Evolutionary conservation across 2,888 invertebrate species (phyloP).

Genomic region (Perithous albicinctus): DNA sequence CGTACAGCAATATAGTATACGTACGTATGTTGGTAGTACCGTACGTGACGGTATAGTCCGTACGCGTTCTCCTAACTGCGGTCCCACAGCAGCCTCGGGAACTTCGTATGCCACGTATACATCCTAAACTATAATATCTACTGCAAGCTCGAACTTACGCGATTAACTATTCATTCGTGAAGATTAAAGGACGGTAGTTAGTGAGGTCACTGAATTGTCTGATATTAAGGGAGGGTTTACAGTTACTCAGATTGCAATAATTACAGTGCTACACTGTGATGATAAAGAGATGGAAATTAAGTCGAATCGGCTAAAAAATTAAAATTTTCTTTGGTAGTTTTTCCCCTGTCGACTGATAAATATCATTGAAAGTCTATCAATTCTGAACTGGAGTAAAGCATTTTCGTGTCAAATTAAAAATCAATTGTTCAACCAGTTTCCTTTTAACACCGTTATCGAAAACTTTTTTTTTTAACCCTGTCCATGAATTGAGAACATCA

Average conservation of each 20-base stretch:
- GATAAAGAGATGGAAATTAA: no score
- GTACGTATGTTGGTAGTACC: not conserved
- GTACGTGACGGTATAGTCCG: slow-evolving; percentile 46
- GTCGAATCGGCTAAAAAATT: no score
- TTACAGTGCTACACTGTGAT: not conserved
- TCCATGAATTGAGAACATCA: no score
- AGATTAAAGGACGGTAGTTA: slow-evolving; percentile 44
- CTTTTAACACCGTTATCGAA: no score
- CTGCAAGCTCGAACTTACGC: slow-evolving; percentile 38
- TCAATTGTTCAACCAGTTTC: no score
- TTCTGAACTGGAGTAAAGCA: no score
- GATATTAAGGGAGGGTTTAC: not conserved
- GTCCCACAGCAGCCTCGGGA: slow-evolving; percentile 33
- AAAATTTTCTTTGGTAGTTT: no score
- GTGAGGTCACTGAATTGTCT: not conserved
- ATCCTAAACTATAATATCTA: slow-evolving; percentile 56
- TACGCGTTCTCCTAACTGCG: not conserved
- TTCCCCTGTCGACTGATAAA: no score
- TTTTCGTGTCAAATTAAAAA: no score
- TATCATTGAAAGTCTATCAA: no score
- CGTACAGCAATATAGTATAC: slow-evolving; percentile 58
- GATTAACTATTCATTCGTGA: slow-evolving; percentile 58
- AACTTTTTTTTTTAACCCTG: no score
- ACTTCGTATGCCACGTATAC: slow-evolving; percentile 56
- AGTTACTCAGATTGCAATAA: not conserved